These are phyloP conservation scores for Disparrhopalites patrizii DNA, from an alignment of 2,888 invertebrate genomes.

Conservation along the genomic window DNA sequence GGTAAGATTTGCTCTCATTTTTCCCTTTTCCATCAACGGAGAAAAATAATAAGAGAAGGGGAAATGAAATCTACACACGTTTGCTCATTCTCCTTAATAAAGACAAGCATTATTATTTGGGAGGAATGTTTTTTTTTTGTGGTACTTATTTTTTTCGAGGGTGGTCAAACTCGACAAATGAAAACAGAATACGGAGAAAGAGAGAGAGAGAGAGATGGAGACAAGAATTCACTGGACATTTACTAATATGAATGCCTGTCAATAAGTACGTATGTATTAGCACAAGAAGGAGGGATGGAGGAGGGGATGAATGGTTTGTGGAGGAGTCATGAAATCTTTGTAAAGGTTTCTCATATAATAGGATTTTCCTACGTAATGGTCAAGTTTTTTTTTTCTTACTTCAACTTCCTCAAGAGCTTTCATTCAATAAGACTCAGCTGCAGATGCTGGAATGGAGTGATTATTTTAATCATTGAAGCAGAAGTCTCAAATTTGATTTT, in stretches of 20 bases:
- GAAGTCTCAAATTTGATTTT: slow-evolving; percentile 36
- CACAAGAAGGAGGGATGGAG: neutral
- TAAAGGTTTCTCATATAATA: slow-evolving; percentile 17
- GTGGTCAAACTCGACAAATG: neutral
- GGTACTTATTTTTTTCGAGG: neutral
- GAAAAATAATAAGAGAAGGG: neutral
- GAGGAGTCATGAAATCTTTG: slow-evolving; percentile 2
- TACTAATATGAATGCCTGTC: slow-evolving; percentile 10
- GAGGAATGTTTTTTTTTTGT: too few relatives aligned
- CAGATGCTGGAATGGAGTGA: slow-evolving; percentile 36
- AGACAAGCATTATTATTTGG: neutral
- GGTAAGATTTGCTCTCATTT: neutral
- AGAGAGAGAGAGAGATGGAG: too few relatives aligned
- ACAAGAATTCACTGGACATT: neutral
- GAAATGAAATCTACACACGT: neutral
- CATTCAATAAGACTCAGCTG: slow-evolving; percentile 27
- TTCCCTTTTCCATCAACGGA: neutral
- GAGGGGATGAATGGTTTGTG: neutral
- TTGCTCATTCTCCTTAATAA: neutral
- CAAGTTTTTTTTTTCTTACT: slow-evolving; percentile 9
- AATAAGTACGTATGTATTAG: neutral
- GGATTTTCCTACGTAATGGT: slow-evolving; percentile 18
- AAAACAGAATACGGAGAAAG: neutral
- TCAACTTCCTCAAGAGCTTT: slow-evolving; percentile 1
- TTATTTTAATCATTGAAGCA: slow-evolving; percentile 45